phyloP scores from a whole-genome alignment of 2,888 invertebrate species.

The Autographa pulchrina region DNA sequence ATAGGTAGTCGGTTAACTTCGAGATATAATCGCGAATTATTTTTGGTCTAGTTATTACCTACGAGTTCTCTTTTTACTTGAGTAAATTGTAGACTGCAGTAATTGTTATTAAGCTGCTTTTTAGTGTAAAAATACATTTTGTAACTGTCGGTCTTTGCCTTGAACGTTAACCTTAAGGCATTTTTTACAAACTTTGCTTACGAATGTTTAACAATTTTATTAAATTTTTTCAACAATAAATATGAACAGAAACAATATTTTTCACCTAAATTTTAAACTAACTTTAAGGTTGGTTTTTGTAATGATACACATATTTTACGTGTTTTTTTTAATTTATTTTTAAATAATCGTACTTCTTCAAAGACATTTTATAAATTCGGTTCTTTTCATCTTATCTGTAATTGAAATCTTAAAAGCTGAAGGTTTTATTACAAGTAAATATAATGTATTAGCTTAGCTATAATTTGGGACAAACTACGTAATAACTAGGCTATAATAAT shows the following conservation, averaged over 20 bases:
- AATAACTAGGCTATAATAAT: neutral
- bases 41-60: slow-evolving; percentile 19
- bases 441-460: neutral
- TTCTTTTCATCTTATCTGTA: neutral
- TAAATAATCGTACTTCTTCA: too few relatives aligned
- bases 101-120: slow-evolving; percentile 6
- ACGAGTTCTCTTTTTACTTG: slow-evolving; percentile 4
- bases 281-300: too few relatives aligned
- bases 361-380: neutral
- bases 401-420: neutral
- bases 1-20: neutral
- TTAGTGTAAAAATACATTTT: slow-evolving; percentile 8
- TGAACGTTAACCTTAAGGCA: slow-evolving; percentile 16
- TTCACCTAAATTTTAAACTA: neutral
- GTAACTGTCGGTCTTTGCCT: slow-evolving; percentile 14
- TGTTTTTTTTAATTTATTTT: too few relatives aligned
- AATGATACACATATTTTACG: too few relatives aligned
- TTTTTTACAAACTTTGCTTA: neutral
- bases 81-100: slow-evolving; percentile 13
- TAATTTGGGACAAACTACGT: neutral
- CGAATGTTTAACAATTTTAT: neutral
- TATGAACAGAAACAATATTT: neutral
- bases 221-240: too few relatives aligned
- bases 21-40: slow-evolving; percentile 18
- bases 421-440: neutral